Percentiles rank a stretch among this genome's conserved stretches.
phyloP scores from a whole-genome alignment of 2,113 vertebrate species.

The Turnix velox region DNA sequence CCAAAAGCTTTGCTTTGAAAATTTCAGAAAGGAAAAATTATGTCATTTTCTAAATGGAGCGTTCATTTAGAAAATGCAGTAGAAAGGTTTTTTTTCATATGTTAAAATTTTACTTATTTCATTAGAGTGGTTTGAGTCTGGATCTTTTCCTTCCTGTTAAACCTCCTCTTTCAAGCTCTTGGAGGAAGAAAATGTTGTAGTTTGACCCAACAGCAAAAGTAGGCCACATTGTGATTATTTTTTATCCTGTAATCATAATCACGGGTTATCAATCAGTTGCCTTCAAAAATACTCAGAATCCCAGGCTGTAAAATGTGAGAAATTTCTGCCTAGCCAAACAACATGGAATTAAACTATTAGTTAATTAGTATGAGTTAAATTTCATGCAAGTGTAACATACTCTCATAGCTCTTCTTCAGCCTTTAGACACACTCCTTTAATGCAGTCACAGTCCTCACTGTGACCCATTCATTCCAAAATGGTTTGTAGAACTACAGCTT shows the following conservation, averaged over 20 bases:
- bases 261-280: background rate
- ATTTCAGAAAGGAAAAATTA: background rate
- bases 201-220: background rate
- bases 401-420: background rate
- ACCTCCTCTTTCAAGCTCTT: background rate
- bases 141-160: background rate
- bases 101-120: background rate
- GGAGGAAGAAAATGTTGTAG: background rate
- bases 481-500: background rate
- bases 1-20: background rate
- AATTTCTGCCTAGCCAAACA: background rate
- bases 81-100: background rate
- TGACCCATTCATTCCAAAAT: background rate
- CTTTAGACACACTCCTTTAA: background rate
- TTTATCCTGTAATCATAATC: background rate
- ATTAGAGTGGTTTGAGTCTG: background rate
- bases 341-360: fast-evolving
- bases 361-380: background rate
- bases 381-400: background rate
- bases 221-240: background rate
- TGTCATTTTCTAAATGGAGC: background rate
- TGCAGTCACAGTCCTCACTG: background rate
- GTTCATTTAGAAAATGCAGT: background rate
- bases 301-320: background rate
- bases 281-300: background rate